phyloP scores from a whole-genome alignment of 1,140 invertebrate species.

The Drosophila prosaltans region DNA sequence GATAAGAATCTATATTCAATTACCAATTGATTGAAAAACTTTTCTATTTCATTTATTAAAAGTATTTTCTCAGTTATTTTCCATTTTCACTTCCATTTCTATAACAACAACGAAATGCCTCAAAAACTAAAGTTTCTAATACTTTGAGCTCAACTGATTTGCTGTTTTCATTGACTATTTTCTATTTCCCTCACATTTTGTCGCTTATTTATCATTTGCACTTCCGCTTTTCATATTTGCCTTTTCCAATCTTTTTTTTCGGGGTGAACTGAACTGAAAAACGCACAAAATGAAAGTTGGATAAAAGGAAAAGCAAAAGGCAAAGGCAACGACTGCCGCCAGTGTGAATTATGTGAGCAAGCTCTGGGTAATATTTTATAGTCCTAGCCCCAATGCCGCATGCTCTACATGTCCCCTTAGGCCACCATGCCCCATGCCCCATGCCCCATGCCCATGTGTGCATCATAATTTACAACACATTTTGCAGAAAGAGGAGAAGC shows the following conservation, averaged over 20 bases:
- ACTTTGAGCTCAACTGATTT: neutral
- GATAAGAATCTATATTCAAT: too few species aligned
- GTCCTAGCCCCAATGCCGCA: conserved; percentile 1
- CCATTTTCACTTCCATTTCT: too few species aligned
- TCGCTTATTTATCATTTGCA: conserved; percentile 14
- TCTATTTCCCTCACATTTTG: neutral
- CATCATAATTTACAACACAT: conserved; percentile 20
- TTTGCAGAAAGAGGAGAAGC: conserved; percentile 15
- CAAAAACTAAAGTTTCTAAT: neutral
- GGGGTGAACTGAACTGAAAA: neutral
- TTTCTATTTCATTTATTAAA: too few species aligned
- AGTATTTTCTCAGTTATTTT: too few species aligned
- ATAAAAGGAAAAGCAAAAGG: neutral
- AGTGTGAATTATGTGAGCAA: conserved; percentile 8
- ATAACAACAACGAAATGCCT: too few species aligned
- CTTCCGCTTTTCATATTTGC: conserved; percentile 8
- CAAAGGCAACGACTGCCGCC: conserved; percentile 2
- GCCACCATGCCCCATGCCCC: neutral
- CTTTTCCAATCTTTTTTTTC: conserved; percentile 1
- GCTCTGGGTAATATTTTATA: conserved; percentile 10
- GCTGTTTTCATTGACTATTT: neutral
- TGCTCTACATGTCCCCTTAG: neutral
- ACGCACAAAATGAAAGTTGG: conserved; percentile 5
- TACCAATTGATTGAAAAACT: too few species aligned
- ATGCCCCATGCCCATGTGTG: conserved; percentile 7